Percentiles rank a stretch among this genome's conserved stretches.
These are phyloP conservation scores for Pomatorhinus ruficollis DNA, from an alignment of 2,113 vertebrate genomes.

Conservation along the genomic window DNA sequence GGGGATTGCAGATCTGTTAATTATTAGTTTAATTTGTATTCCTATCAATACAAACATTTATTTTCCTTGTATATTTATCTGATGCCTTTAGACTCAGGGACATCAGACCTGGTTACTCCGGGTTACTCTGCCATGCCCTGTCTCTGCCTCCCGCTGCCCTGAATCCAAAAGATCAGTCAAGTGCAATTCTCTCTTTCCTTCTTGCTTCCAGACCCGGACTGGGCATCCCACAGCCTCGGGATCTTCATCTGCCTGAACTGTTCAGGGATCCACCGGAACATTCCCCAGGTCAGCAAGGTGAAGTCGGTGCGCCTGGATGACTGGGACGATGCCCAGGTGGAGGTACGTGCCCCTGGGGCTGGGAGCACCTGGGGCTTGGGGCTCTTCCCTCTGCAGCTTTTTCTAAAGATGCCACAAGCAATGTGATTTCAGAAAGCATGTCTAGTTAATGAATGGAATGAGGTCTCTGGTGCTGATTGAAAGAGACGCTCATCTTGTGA, in stretches of 20 bases:
- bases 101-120: background rate
- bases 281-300: conserved; percentile 90
- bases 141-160: background rate
- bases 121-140: background rate
- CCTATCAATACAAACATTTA: background rate
- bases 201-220: conserved; percentile 87
- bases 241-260: conserved; percentile 94
- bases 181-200: background rate
- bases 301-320: conserved; percentile 89
- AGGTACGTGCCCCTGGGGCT: conserved; percentile 72
- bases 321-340: conserved; percentile 90
- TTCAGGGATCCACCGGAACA: conserved; percentile 90
- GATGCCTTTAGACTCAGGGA: background rate
- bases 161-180: background rate
- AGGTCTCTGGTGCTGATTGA: rapidly evolving
- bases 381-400: background rate
- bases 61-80: background rate
- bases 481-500: rapidly evolving
- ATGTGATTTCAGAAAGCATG: rapidly evolving
- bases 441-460: rapidly evolving
- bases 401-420: background rate
- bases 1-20: background rate
- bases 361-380: background rate
- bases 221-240: conserved; percentile 92
- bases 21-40: background rate